Evolutionary conservation across 2,888 invertebrate genomes (phyloP).

Genomic region (Laothoe populi): DNA sequence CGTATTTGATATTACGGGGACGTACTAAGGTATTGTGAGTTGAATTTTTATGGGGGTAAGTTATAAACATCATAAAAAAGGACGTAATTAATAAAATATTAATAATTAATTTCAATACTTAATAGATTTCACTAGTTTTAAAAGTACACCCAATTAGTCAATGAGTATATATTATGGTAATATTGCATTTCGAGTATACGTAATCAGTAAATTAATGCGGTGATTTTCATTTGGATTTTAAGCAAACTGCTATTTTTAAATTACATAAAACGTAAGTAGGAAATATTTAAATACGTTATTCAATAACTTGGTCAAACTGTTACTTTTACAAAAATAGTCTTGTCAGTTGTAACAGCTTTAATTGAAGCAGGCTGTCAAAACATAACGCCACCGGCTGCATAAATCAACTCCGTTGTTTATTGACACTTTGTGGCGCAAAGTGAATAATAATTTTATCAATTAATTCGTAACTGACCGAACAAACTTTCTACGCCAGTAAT

Average conservation of each 20-base stretch:
- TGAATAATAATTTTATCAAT: conserved; percentile 6
- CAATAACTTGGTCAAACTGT: background rate
- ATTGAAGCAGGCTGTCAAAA: conserved; percentile 19
- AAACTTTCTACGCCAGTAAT: background rate
- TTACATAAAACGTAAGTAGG: background rate
- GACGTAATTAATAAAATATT: too few species aligned
- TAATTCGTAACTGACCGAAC: background rate
- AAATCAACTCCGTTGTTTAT: conserved; percentile 12
- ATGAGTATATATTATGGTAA: too few species aligned
- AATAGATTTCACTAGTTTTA: too few species aligned
- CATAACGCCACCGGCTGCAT: background rate
- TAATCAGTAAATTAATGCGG: too few species aligned
- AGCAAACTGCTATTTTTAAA: background rate
- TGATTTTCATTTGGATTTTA: background rate
- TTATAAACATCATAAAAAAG: too few species aligned
- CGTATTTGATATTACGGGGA: background rate
- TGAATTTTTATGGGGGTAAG: background rate
- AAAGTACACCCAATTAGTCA: too few species aligned
- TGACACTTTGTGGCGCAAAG: background rate
- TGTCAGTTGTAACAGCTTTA: background rate
- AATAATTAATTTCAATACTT: too few species aligned
- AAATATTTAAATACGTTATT: background rate
- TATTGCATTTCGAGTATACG: too few species aligned
- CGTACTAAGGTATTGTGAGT: background rate
- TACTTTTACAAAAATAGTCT: background rate